Conservation (phyloP, 2,113 vertebrate genomes). For the Macrotus californicus region DNA sequence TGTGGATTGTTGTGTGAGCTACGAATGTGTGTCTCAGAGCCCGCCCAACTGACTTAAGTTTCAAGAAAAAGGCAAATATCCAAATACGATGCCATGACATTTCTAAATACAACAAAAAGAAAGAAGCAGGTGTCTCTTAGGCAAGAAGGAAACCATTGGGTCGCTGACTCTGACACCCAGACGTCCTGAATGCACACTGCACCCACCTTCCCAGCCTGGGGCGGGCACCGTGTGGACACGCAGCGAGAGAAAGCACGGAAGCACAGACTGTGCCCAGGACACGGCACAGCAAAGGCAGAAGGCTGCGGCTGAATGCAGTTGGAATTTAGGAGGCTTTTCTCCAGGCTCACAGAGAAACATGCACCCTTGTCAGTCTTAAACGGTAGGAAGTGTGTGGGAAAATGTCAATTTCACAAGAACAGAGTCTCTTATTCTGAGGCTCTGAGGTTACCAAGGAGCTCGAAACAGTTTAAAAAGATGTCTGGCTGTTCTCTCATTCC, state of each 20-base stretch:
- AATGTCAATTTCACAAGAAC: neutral
- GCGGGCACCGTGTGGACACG: neutral
- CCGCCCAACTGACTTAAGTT: neutral
- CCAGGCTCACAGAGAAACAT: neutral
- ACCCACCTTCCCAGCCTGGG: neutral
- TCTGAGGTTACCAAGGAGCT: neutral
- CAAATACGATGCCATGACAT: neutral
- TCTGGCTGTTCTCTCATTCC: neutral
- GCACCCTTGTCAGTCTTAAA: neutral
- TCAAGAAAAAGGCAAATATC: neutral
- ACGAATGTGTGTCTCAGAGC: neutral
- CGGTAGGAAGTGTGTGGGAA: neutral
- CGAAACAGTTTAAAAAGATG: neutral
- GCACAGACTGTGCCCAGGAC: too few relatives aligned
- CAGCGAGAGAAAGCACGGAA: too few relatives aligned
- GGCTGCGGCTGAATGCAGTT: neutral
- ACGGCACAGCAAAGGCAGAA: neutral
- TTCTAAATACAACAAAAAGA: neutral
- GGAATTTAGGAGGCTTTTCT: neutral
- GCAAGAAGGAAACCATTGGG: neutral
- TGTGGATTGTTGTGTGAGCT: neutral
- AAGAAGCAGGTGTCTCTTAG: neutral
- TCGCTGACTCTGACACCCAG: neutral
- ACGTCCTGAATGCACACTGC: neutral
- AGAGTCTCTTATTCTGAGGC: neutral